Evolutionary conservation across 2,797 vertebrate genomes (phyloP), one percentile per base, ranked within the genome.

Genomic region (Arctocebus calabarensis): DNA sequence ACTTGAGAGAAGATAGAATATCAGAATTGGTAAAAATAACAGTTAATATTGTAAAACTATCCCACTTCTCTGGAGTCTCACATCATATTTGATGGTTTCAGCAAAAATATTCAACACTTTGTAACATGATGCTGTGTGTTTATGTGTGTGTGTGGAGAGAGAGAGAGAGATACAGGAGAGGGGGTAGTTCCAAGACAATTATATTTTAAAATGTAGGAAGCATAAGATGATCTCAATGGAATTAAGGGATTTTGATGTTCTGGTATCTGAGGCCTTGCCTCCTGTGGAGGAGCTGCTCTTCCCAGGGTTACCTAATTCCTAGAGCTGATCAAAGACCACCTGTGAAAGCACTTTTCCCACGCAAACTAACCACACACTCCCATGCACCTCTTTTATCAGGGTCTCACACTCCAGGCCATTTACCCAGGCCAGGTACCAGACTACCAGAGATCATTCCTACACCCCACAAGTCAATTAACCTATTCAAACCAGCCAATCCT

Each of bases 71-170:
- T 59, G 85, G 74, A 81, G 37, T 91, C 73, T 55, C n/a, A 75
- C 81, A 32, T 86, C 25, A 40, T 87, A 70, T 75, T 91, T 83
- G n/a, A 73, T 88, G 5, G 32, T 59, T 91, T 70, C 52, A 83
- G 45, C 16, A 40, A 91, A 87, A 74, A 68, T 74, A 52, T 37
- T n/a, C 17, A 77, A 48, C 7, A 66, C 37, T 34, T 66, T n/a
- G 27, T 71, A 66, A 86, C 52, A 43, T 43, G 52, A 43, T 73
- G 22, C 52, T 45, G 19, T 40, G 20, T 59, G 13, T 48, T 2
- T 27, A 7, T 66, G 13, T 25, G 9, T 17, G 20, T 81, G 1
- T 62, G 4, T 62, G 1, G 32, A 23, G 20, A 78, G 48, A 57
- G 27, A 84, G 27, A 48, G 48, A 16, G 48, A 14, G 3, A 52